phyloP scores from a whole-genome alignment of 2,113 vertebrate genomes.

The Ovis aries region ARS-UI_Ramb_v3.0 NC_056055.1:7381001-7381500 shows the following conservation, averaged over 20 bases:
- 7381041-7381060: neutral
- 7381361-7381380: neutral
- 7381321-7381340: neutral
- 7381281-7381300: neutral
- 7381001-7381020: neutral
- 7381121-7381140: fast-evolving
- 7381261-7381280: neutral
- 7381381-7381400: neutral
- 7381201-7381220: neutral
- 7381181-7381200: neutral
- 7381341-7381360: neutral
- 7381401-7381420: neutral
- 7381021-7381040: neutral
- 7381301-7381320: neutral
- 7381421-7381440: neutral
- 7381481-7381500: conserved; percentile 30
- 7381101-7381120: neutral
- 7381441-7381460: neutral
- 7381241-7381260: fast-evolving
- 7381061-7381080: neutral
- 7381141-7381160: fast-evolving
- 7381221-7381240: neutral
- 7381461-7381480: neutral
- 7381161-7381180: no score
- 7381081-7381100: neutral